phyloP scores from a whole-genome alignment of 2,888 invertebrate genomes.

The Patella caerulea region DNA sequence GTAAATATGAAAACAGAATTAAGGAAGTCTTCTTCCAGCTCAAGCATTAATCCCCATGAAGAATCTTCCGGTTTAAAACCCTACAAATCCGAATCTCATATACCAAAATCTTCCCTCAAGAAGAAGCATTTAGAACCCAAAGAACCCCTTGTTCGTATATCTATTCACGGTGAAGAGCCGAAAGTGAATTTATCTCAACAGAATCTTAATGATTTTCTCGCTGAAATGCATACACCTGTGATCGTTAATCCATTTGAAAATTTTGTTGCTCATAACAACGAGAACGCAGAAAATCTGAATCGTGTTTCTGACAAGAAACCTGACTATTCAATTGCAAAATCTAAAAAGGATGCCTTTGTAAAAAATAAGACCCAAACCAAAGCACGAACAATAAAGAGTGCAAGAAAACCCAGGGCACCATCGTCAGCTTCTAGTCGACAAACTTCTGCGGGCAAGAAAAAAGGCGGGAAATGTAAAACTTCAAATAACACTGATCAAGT shows the following conservation, averaged over 20 bases:
- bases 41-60: too few species aligned
- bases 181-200: constrained; percentile 22
- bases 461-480: constrained; percentile 49
- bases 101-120: neutral
- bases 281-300: neutral
- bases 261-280: constrained; percentile 39
- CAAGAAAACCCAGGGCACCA: constrained; percentile 41
- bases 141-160: constrained; percentile 38
- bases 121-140: neutral
- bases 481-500: constrained; percentile 43
- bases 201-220: constrained; percentile 15
- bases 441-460: constrained; percentile 46
- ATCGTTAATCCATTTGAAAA: constrained; percentile 64
- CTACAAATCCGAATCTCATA: neutral
- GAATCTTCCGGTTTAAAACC: neutral
- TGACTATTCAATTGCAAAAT: constrained; percentile 43
- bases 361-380: constrained; percentile 48
- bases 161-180: constrained; percentile 19
- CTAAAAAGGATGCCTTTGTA: constrained; percentile 37
- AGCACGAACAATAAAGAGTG: constrained; percentile 42
- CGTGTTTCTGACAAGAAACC: neutral
- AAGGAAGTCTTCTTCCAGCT: neutral
- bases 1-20: neutral
- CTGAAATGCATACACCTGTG: constrained; percentile 48
- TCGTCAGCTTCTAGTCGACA: constrained; percentile 41